Percentiles rank a stretch among this genome's conserved stretches.
These are phyloP conservation scores for Heliangelus exortis DNA, from an alignment of 2,797 vertebrate species.

Conservation along the genomic window DNA sequence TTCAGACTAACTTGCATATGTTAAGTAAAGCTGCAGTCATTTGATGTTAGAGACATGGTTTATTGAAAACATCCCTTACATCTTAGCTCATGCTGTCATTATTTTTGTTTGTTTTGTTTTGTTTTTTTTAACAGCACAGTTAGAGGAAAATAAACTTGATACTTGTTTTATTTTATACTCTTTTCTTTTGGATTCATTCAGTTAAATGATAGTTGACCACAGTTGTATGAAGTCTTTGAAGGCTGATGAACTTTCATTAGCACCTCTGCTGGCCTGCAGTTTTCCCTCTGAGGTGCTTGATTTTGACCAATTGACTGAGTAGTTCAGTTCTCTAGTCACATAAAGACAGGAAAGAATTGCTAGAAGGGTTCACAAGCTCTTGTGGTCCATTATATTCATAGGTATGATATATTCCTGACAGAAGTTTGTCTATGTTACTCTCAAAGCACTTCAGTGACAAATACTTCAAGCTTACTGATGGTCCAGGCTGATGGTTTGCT, in stretches of 20 bases:
- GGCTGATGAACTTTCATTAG: background rate
- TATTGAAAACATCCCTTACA: background rate
- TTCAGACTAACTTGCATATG: background rate
- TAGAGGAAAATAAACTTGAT: background rate
- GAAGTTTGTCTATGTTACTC: background rate
- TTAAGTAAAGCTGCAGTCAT: background rate
- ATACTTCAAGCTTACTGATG: background rate
- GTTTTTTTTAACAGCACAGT: background rate
- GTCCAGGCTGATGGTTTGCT: accelerated
- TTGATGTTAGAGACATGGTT: background rate
- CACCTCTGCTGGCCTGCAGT: background rate
- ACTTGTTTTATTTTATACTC: background rate
- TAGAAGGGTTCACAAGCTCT: accelerated
- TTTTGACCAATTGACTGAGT: background rate
- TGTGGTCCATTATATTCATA: background rate
- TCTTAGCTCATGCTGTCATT: background rate
- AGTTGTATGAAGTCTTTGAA: background rate
- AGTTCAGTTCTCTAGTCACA: background rate
- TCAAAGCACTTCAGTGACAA: background rate
- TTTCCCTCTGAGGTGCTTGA: background rate
- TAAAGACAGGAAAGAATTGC: background rate
- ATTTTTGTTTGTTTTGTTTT: background rate
- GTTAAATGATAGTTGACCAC: background rate
- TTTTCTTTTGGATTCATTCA: background rate
- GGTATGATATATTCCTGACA: background rate